Evolutionary conservation across 2,888 invertebrate species (phyloP), one percentile per base, ranked within the genome.

Genomic region (Caenorhabditis imperialis): DNA sequence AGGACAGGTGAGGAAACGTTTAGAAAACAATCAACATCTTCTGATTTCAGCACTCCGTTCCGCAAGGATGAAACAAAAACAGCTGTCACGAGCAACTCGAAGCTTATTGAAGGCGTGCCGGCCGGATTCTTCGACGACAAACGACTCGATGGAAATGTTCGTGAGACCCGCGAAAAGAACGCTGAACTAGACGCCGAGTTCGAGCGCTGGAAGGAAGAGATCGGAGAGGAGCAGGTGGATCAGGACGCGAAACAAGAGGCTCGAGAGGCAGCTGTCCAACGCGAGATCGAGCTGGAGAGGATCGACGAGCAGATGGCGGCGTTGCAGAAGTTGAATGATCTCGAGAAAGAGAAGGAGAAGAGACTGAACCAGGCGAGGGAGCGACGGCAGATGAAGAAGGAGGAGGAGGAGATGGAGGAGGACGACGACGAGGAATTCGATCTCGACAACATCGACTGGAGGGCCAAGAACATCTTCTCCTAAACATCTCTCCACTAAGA

Each of bases 111-210:
- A 47, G 77, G 78, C 16, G 72, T 83, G 18, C 83, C 83, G 12
- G 69, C 73, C 6, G 81, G 81, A 27, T 83, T 83, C 61, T 83
- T 83, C 71, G 83, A 83, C 37, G 81, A 83, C 44, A 81, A 81
- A 60, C 65, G 74, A 27, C 57, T 75, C 54, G 81, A 82, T 44
- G 67, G 58, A n/a, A 74, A 77, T 51, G 62, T 74, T 1, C n/a
- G 20, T 35, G 77, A 75, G 30, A 65, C 74, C 23, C 55, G 54
- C 4, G 71, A 67, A 30, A 67, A 60, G 40, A 75, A 71, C 18
- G 73, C 62, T 12, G 51, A 62, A 30, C 44, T 74, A 0, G 74
- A 74, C 22, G 58, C 48, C 0, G 74, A 77, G 54, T 77, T 53
- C 50, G 71, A 75, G 18, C 33, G 62, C 8, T 71, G 57, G 62